Evolutionary conservation across 1,140 invertebrate genomes (phyloP).

Genomic region (Schlechtendalia chinensis): DNA sequence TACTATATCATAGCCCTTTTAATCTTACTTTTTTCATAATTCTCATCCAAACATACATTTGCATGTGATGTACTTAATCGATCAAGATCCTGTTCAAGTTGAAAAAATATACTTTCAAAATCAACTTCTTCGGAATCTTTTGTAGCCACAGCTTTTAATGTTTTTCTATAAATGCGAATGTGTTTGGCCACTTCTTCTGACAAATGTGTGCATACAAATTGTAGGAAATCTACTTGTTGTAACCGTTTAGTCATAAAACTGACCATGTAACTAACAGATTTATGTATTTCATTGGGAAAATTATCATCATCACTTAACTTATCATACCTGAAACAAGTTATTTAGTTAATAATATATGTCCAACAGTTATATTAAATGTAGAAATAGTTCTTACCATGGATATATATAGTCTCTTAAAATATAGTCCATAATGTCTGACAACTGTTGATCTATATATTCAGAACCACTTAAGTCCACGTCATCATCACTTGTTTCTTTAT

Average conservation of each 20-base stretch:
- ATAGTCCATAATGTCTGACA: constrained; percentile 73
- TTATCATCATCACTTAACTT: constrained; percentile 61
- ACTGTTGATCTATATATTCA: constrained; percentile 66
- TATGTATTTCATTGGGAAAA: constrained; percentile 60
- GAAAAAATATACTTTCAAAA: constrained; percentile 50
- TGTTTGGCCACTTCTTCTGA: constrained; percentile 47
- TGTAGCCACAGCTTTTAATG: background rate
- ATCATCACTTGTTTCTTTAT: constrained; percentile 3
- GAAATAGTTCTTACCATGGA: constrained; percentile 65
- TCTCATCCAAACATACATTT: constrained; percentile 31
- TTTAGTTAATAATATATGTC: background rate
- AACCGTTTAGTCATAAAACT: constrained; percentile 58
- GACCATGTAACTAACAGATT: constrained; percentile 60
- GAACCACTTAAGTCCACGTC: constrained; percentile 58
- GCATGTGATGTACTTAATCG: constrained; percentile 32
- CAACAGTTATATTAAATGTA: background rate
- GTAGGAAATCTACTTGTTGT: constrained; percentile 44
- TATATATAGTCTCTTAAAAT: constrained; percentile 76
- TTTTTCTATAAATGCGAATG: constrained; percentile 50
- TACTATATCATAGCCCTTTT: no score
- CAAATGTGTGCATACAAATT: constrained; percentile 46
- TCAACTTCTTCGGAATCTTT: constrained; percentile 35
- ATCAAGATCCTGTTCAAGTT: constrained; percentile 50
- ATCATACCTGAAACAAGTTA: constrained; percentile 58
- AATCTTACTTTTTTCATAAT: constrained; percentile 24